Evolutionary conservation across 2,113 vertebrate species (phyloP).

Genomic region (Mionectes macconnelli): DNA sequence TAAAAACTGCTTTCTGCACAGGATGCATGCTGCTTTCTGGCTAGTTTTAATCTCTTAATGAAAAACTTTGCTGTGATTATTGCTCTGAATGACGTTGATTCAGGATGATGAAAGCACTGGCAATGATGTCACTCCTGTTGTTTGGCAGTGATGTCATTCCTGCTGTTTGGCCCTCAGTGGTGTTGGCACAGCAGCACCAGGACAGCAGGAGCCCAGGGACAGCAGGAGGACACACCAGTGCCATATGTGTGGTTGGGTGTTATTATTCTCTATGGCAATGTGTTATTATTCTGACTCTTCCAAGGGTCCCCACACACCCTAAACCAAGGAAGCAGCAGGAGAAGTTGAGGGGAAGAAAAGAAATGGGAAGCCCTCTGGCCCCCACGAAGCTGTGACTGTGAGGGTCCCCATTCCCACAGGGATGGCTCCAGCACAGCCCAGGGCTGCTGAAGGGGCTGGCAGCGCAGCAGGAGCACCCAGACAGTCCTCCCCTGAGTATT

Average conservation of each 20-base stretch:
- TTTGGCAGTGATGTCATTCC: neutral
- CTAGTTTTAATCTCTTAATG: neutral
- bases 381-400: neutral
- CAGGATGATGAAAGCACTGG: neutral
- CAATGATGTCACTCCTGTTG: neutral
- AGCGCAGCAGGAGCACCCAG: neutral
- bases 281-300: neutral
- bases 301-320: neutral
- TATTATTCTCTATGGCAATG: neutral
- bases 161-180: neutral
- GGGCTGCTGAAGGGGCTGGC: neutral
- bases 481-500: neutral
- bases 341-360: neutral
- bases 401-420: rapidly evolving
- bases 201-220: neutral
- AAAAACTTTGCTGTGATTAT: neutral
- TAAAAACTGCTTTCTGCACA: neutral
- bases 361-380: neutral
- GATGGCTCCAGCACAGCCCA: neutral
- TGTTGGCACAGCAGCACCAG: neutral
- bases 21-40: neutral
- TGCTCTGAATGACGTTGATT: neutral
- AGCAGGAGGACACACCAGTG: neutral
- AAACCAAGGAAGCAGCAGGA: neutral
- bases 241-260: neutral